Base-by-base conservation (phyloP, 2,797 vertebrate species). In the Taenioides sp. region DNA sequence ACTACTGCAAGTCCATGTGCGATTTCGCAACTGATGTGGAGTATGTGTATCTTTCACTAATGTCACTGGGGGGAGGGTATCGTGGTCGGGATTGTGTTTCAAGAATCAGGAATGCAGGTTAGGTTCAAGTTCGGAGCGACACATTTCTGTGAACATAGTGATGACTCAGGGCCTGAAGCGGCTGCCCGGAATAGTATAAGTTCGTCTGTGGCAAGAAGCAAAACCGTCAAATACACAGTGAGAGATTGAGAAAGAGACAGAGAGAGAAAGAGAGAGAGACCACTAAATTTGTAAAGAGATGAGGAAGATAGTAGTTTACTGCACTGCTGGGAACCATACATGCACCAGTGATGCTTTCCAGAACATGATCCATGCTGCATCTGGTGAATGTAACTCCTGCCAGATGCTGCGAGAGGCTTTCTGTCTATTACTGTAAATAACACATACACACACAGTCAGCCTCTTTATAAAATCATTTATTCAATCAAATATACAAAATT, bases 391-490 rank as follows among this genome's bases (percentile, higher is more conserved):
- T 57, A 61, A 74, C 65, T 25, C 50, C 62, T 50, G 47, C 55
- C 68, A 23, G 57, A 40, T 58, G 18, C 60, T 58, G 34, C 31
- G 25, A 27, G 7, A 49, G 22, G 31, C 22, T 17, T 62, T 31
- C 43, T 50, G 4, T 18, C 6, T 10, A 22, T 6, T 1, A 69
- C 70, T 22, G 34, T 3, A 47, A 28, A 20, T 17, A 47, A 76
- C 74, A 68, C 31, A n/a, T 64, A 31, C 31, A 47, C 43, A 47
- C 43, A 71, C 65, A 57, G 49, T 63, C 50, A 17, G 9, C 62
- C 58, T 76, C 75, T 87, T 90, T 89, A 87, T 68, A 91, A 92
- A 92, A 87, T 84, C 7, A 83, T 92, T 91, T 91, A 91, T 91
- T 91, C 70, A 86, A 86, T 89, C 76, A 84, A 91, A 86, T 86